Evolutionary conservation across 1,140 invertebrate genomes (phyloP), one percentile per base, ranked within the genome.

Genomic region (Ceratosolen fusciceps): DNA sequence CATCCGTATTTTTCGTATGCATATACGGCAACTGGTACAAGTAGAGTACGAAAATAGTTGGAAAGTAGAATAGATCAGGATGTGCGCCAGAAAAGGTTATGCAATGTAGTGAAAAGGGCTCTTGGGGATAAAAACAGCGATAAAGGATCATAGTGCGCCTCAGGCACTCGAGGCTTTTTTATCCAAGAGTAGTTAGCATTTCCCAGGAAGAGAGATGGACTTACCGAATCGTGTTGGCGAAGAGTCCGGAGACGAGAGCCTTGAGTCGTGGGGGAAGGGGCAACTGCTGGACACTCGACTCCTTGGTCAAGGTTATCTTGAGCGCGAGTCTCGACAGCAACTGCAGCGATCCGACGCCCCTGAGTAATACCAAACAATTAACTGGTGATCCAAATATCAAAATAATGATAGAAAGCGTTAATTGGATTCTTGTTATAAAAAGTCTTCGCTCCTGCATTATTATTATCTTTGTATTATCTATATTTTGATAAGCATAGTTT

Each of bases 181-280:
- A n/a, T 21, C 21, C 31, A 2, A 21, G 10, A 37, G 16, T n/a
- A 65, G 7, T 34, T 37, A 8, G 1, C 21, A 0, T 37, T 37
- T 60, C 3, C 14, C 16, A 29, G 43, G 43, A 65, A 1, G 2
- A 0, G 10, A 14, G 24, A 43, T 71, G n/a, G 14, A 71, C 70
- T 83, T 84, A 90, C 90, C 89, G 86, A 85, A 99, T 97, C n/a
- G 98, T 99, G 89, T 97, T 97, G 85, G 96, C 95, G 91, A 98
- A 99, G 58, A 99, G 92, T 88, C 96, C 96, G 80, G 94, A 93
- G 80, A 99, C 94, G 19, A 96, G 93, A 75, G 94, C 94, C 86
- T 95, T 94, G 81, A 99, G 92, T 81, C 96, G 92, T 75, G 94
- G 92, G 52, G 98, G 98, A 68, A 99, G 91, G 60, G 96, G 96